Conservation (phyloP, 2,113 vertebrate genomes). For the Oriolus oriolus region DNA sequence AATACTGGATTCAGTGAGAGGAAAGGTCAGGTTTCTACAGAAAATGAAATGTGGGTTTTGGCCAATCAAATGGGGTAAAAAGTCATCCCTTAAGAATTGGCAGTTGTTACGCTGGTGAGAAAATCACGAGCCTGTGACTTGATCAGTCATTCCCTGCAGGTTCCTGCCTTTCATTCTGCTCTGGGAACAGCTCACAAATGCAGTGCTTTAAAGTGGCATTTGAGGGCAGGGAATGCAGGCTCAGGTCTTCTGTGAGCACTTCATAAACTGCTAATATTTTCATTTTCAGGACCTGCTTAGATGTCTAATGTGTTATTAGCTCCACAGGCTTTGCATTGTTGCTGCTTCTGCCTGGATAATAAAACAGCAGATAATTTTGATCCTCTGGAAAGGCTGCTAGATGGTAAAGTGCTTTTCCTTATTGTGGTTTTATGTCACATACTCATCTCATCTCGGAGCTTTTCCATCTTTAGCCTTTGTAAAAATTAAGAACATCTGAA, state of each 20-base stretch:
- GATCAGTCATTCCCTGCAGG: constrained; percentile 20
- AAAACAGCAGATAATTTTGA: constrained; percentile 39
- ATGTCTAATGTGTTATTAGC: constrained; percentile 18
- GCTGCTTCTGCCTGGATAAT: constrained; percentile 31
- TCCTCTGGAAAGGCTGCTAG: constrained; percentile 22
- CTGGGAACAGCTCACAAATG: neutral
- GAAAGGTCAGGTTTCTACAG: neutral
- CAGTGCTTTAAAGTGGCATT: neutral
- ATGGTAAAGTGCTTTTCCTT: constrained; percentile 26
- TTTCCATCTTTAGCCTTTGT: constrained; percentile 24
- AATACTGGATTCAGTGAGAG: neutral
- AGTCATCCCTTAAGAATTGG: neutral
- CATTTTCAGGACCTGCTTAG: constrained; percentile 40
- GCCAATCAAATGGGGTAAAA: neutral
- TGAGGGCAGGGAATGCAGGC: constrained; percentile 4
- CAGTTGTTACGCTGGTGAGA: neutral
- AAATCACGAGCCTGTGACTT: neutral
- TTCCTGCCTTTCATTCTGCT: neutral
- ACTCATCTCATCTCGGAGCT: neutral
- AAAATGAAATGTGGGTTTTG: neutral
- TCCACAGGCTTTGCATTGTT: constrained; percentile 41
- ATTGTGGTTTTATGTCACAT: constrained; percentile 22
- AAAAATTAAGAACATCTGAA: constrained; percentile 22
- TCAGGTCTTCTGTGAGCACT: constrained; percentile 11
- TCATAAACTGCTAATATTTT: constrained; percentile 33